Evolutionary conservation across 2,888 invertebrate species (phyloP), one percentile per base, ranked within the genome.

Genomic region (Elmis aenea): DNA sequence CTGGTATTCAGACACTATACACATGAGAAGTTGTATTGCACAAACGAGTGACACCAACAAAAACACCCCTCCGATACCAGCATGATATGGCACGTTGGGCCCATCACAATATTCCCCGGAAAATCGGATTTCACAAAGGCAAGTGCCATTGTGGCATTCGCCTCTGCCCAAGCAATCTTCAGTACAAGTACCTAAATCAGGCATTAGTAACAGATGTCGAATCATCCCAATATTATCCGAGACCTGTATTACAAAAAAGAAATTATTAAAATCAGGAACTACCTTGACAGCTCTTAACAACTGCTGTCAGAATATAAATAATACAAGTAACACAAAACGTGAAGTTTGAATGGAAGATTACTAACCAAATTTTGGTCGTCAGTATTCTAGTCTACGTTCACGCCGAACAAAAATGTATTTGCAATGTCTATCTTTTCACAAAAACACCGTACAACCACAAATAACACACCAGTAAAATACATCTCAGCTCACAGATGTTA

Each of bases 111-210:
- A 79, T 41, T 84, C 82, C 5, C 92, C 92, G 41, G 89, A 77
- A 66, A 84, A 93, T 34, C 81, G 77, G 54, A 92, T 92, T 75
- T 91, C 90, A 68, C 92, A 92, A 52, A 90, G 75, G 64, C 92
- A 92, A 33, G 89, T 90, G 48, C 91, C 91, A 66, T 92, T 89
- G 63, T 86, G 79, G 68, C 92, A 92, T 70, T 92, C 92, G 11
- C 92, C 92, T 45, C 87, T 83, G 45, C 90, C 90, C 58, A 87
- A 90, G 71, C 92, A 92, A 67, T 81, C 85, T 54, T 77, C 77
- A 38, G 74, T 75, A 63, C 86, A 86, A 55, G 76, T 77, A 46
- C 50, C 52, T 47, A 66, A 45, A 48, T 66, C 66, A 33, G 67
- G 60, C 68, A 68, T 68, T 44, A 63, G 58, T 42, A 68, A 54